Conservation (phyloP, 2,888 invertebrate genomes). For the Stegophylla sp. region DNA sequence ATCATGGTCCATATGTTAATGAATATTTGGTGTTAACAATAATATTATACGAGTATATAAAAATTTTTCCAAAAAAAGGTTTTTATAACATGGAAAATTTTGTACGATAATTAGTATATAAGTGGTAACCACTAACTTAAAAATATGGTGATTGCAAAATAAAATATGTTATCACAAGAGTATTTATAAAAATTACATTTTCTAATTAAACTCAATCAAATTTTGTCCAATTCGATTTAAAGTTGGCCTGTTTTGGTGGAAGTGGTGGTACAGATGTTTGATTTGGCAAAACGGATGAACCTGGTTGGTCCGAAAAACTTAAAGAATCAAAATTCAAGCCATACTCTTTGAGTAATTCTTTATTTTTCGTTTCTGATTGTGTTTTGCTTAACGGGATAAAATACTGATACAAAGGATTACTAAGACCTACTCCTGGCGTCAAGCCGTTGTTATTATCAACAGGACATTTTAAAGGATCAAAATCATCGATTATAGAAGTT, state of each 20-base stretch:
- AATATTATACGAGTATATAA: slow-evolving; percentile 27
- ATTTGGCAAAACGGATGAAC: slow-evolving; percentile 25
- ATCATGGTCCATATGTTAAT: slow-evolving; percentile 33
- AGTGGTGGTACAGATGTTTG: slow-evolving; percentile 24
- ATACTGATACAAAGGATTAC: slow-evolving; percentile 68
- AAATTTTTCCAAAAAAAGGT: neutral
- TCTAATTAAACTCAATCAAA: slow-evolving; percentile 55
- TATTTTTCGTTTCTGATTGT: slow-evolving; percentile 67
- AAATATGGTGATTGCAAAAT: slow-evolving; percentile 33
- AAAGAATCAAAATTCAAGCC: slow-evolving; percentile 75
- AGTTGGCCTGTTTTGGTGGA: slow-evolving; percentile 49
- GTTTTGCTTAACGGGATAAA: slow-evolving; percentile 64
- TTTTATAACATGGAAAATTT: slow-evolving; percentile 32
- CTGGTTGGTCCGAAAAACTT: slow-evolving; percentile 61
- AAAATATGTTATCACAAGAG: slow-evolving; percentile 44
- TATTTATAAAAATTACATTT: slow-evolving; percentile 6
- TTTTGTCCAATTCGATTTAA: slow-evolving; percentile 60
- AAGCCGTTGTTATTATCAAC: slow-evolving; percentile 61
- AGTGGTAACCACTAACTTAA: slow-evolving; percentile 50
- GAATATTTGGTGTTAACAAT: slow-evolving; percentile 52
- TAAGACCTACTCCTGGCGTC: slow-evolving; percentile 65
- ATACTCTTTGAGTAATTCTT: slow-evolving; percentile 76
- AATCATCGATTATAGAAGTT: slow-evolving; percentile 72
- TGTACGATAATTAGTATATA: slow-evolving; percentile 18
- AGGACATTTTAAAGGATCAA: slow-evolving; percentile 72